phyloP scores from a whole-genome alignment of 2,113 vertebrate genomes.

The Cranoglanis bouderius region DNA sequence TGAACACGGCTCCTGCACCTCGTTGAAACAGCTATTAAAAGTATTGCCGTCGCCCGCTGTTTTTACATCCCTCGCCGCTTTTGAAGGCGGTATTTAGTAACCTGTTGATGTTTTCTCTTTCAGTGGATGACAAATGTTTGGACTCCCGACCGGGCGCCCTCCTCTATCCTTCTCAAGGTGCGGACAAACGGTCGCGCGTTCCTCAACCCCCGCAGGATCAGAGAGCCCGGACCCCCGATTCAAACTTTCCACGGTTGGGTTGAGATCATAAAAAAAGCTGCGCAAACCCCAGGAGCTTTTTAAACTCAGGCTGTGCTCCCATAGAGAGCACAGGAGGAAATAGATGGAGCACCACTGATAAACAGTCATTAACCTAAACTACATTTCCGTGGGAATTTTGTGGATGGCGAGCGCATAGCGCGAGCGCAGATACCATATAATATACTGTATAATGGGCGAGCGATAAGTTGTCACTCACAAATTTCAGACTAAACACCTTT shows the following conservation, averaged over 20 bases:
- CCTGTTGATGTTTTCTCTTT: slow-evolving; percentile 57
- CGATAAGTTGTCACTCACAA: not conserved
- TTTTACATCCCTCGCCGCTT: slow-evolving; percentile 52
- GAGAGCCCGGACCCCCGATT: slow-evolving; percentile 39
- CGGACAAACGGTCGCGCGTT: slow-evolving; percentile 58
- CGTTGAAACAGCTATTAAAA: slow-evolving; percentile 45
- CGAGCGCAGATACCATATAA: not conserved
- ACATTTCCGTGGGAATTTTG: not conserved
- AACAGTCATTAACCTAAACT: slow-evolving; percentile 4
- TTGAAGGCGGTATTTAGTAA: slow-evolving; percentile 55
- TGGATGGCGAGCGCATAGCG: not conserved
- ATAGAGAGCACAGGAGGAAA: slow-evolving; percentile 26
- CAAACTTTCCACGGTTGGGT: slow-evolving; percentile 63
- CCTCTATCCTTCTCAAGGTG: slow-evolving; percentile 29
- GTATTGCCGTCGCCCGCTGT: slow-evolving; percentile 35
- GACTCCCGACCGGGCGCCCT: slow-evolving; percentile 45
- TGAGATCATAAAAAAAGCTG: slow-evolving; percentile 66
- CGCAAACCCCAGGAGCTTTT: slow-evolving; percentile 45
- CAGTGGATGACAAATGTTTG: slow-evolving; percentile 57
- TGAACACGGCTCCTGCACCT: slow-evolving; percentile 27
- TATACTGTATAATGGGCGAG: not conserved
- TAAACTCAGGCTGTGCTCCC: not conserved
- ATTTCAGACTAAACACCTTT: not conserved
- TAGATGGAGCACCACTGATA: slow-evolving; percentile 27
- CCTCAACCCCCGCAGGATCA: slow-evolving; percentile 37